Base-by-base conservation (phyloP, 2,797 vertebrate species). In the Lycodopsis pacificus region DNA sequence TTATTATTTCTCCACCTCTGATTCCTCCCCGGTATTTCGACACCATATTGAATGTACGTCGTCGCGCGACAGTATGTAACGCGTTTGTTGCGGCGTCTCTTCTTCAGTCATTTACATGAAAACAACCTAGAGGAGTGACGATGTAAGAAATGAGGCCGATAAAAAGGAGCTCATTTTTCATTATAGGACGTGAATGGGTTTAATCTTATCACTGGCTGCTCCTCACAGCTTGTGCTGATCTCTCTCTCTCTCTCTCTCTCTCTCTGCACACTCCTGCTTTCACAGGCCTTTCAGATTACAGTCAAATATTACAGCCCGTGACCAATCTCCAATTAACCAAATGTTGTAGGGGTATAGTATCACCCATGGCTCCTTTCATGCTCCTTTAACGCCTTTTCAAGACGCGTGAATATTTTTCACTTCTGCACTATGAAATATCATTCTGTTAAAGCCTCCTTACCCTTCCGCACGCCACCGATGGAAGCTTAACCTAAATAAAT, bases 301-400 rank as follows among this genome's bases (percentile, higher is more conserved):
- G 93, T 94, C 92, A 94, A 94, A 94, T 90, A 93, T 94, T 94
- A 90, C 92, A 94, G 93, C 77, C 90, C 90, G 88, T 95, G 94
- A 94, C 94, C 93, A 93, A 95, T 94, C 94, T 93, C 90, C 93
- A 95, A 95, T 95, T 95, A 95, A 94, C 92, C 94, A 92, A 93
- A 93, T 94, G 92, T 94, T 94, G 92, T 92, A 83, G 89, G 86
- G 92, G 87, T 93, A 94, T 91, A 90, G 88, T 94, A 92, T 93
- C 91, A 93, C 92, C 91, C 93, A 84, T 92, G 92, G 92, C 91
- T 94, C 88, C 91, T 92, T 93, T 92, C 91, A 94, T 92, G 91
- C 87, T 90, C 88, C 79, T 94, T 92, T 91, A 92, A 91, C 78
- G 89, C 84, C 86, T 93, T 92, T 94, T 92, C 82, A 89, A 82